phyloP scores from a whole-genome alignment of 2,113 vertebrate genomes.

The Toxotes chatareus region DNA sequence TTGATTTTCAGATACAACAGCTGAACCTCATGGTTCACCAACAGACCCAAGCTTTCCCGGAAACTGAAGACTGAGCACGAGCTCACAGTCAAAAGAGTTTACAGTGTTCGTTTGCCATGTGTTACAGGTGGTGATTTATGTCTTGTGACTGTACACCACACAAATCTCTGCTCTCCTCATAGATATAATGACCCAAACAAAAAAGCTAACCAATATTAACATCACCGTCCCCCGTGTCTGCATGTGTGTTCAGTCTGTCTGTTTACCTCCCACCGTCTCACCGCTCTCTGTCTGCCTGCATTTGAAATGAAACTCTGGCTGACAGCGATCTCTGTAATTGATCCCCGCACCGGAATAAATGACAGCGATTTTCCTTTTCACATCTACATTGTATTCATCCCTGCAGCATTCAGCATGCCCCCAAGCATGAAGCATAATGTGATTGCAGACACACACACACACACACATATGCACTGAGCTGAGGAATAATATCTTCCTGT shows the following conservation, averaged over 20 bases:
- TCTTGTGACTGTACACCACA: too few relatives aligned
- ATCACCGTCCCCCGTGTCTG: background rate
- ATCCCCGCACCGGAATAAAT: slow-evolving; percentile 65
- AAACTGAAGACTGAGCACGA: too few relatives aligned
- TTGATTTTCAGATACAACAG: slow-evolving; percentile 22
- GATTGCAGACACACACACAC: background rate
- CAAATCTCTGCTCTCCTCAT: background rate
- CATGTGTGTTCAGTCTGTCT: background rate
- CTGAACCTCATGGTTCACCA: slow-evolving; percentile 6
- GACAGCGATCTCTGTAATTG: slow-evolving; percentile 43
- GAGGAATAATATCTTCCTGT: slow-evolving; percentile 76
- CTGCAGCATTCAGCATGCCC: slow-evolving; percentile 46
- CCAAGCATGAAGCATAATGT: slow-evolving; percentile 26
- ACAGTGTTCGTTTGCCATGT: too few relatives aligned
- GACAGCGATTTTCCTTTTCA: slow-evolving; percentile 47
- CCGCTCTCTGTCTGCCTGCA: background rate
- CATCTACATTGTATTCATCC: slow-evolving; percentile 50
- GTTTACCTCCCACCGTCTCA: too few relatives aligned
- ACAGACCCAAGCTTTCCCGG: background rate
- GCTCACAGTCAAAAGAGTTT: too few relatives aligned
- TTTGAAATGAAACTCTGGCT: slow-evolving; percentile 32
- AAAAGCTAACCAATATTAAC: too few relatives aligned
- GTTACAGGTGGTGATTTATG: too few relatives aligned
- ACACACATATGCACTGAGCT: slow-evolving; percentile 34
- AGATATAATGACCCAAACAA: background rate